Evolutionary conservation across 2,113 vertebrate genomes (phyloP), one percentile per base, ranked within the genome.

Genomic region (Istiophorus platypterus): DNA sequence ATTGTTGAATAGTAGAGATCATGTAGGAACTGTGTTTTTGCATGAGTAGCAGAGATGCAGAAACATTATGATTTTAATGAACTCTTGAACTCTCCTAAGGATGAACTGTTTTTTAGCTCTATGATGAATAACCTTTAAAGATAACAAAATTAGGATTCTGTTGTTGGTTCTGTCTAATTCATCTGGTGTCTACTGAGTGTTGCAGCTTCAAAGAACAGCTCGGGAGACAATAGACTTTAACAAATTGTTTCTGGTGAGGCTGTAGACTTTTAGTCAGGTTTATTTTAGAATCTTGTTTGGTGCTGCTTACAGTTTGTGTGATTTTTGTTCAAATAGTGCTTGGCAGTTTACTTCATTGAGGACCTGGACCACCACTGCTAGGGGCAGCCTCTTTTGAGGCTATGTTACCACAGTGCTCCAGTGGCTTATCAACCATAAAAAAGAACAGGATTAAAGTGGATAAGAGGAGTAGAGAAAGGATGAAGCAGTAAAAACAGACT

Each of bases 391-490:
- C 94, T 95, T 93, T 94, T 90, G 89, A 92, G 93, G 93, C 89
- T 87, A 17, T 72, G 82, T 75, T 67, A 82, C 83, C 82, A 88
- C 63, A 67, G 69, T 73, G 72, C 80, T 85, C 66, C 75, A 67
- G 78, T 76, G 62, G 89, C 86, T 91, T 90, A 90, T 86, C 83
- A 89, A 84, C 71, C 64, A 87, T 88, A 85, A 97, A 96, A 96
- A 95, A 94, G 96, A 94, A 93, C 92, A 61, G 94, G 95, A 96
- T 97, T 98, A 97, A 96, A 82, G 65, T 65, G 78, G 83, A 90
- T 86, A 88, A 89, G 90, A 86, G 82, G 51, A 71, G 82, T 58
- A 72, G 85, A 82, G 88, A 86, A 88, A 91, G 78, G 82, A 89
- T 78, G 82, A 90, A 87, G 86, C 70, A 39, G 76, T 66, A 62